Evolutionary conservation across 1,140 invertebrate species (phyloP), one percentile per base, ranked within the genome.

Genomic region (Zaprionus ornatus): DNA sequence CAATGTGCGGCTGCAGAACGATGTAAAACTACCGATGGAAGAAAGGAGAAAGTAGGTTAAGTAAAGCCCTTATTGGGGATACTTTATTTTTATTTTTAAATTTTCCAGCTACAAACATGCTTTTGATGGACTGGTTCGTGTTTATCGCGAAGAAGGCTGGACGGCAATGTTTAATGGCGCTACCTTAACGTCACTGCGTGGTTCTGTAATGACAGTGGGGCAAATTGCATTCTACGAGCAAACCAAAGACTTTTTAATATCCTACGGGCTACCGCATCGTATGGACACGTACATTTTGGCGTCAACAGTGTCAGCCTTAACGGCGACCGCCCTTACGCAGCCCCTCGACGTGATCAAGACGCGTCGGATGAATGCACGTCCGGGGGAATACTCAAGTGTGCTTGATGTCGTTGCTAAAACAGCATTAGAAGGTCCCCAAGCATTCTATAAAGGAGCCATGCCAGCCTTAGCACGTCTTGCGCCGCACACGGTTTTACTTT

Each of bases 271-370:
- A 25, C 56, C 77, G 0, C 6, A 15, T 19, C 70, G 54, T 15
- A 72, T 65, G 68, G 21, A 52, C 55, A 88, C 85, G 4, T 91
- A 80, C 67, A 83, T 92, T 74, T 3, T 83, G 95, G 96, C 86
- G 1, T 91, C 91, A 2, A 25, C 82, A 4, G 37, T 83, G 13
- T 87, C 91, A 17, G 98, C 98, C 71, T 97, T 95, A 13, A 96
- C 98, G 65, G 99, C 99, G 4, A 99, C 99, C 21, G 96, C 97
- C 4, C 92, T 99, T 56, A 99, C 98, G 0, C 98, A 99, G 93
- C 99, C 99, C 6, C 93, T 99, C 27, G 99, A 99, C 93, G 99
- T 99, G 6, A 93, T 99, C 65, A 99, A 99, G 93, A 99, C 99
- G 2, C 93, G 99, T 78, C 96, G 97, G 54, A 99, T 99, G 99